Base-by-base conservation (phyloP, 2,113 vertebrate genomes). In the Tapirus terrestris region DNA sequence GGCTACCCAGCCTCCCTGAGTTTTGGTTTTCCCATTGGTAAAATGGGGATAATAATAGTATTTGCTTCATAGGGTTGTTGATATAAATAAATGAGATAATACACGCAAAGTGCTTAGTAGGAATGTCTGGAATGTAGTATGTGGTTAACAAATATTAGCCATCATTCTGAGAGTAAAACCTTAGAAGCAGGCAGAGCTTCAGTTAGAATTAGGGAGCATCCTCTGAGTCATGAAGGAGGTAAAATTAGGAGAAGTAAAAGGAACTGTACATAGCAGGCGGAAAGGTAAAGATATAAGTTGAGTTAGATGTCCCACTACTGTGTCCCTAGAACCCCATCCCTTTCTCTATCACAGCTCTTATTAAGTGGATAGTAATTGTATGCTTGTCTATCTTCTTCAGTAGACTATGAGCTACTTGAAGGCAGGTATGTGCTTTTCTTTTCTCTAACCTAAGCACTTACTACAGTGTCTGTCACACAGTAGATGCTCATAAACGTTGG, bases 151-250 rank as follows among this genome's bases (percentile, higher is more conserved):
- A 89, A 90, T 70, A 81, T 45, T 86, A 76, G 29, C 68, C 82
- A 53, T 60, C 85, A 43, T 83, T 87, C 48, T 10, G 45, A 82
- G 68, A 94, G 79, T 70, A 63, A 95, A 88, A 94, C 29, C 39
- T 89, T n/a, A 77, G 61, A 91, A 96, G 29, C 86, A 87, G 76
- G 13, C 14, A 81, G 81, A 94, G 16, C 83, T 98, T 95, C 36
- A 92, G 56, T 12, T 85, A 83, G 58, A 97, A 92, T 81, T 67
- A 94, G 33, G 85, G 67, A 72, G 10, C 39, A 51, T 31, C 58
- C 48, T 98, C 48, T 87, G 85, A 89, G 48, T 73, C 56, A 27
- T 2, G 2, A 73, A 92, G 12, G 56, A 65, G 39, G 13, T 0
- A 0, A 67, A 11, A 63, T 72, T 68, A 88, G 73, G 53, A 95